A percentile compares a stretch with the other conserved stretches of the same genome.
Evolutionary conservation across 2,113 vertebrate species (phyloP).

Genomic region (Xenopus tropicalis): DNA sequence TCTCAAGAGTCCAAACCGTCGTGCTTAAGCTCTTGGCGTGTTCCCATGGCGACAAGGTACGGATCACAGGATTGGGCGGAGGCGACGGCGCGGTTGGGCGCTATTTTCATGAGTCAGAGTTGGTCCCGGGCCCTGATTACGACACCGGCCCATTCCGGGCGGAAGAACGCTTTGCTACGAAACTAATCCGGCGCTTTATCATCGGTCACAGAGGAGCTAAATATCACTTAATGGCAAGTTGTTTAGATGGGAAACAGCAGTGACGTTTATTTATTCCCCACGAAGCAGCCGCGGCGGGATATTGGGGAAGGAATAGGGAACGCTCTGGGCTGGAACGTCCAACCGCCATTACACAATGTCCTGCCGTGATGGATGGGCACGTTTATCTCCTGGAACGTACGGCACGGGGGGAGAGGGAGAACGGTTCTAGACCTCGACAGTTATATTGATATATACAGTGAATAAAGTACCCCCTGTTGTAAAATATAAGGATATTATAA

Average conservation of each 20-base stretch:
- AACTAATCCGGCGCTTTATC: conserved; percentile 5
- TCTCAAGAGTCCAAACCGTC: neutral
- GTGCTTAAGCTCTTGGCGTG: neutral
- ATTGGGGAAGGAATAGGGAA: too few relatives aligned
- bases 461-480: too few relatives aligned
- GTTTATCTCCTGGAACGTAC: too few relatives aligned
- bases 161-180: neutral
- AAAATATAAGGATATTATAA: too few relatives aligned
- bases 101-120: neutral
- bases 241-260: conserved; percentile 28
- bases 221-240: neutral
- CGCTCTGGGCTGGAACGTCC: too few relatives aligned
- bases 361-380: too few relatives aligned
- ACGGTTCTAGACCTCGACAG: too few relatives aligned
- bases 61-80: neutral
- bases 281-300: too few relatives aligned
- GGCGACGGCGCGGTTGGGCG: neutral
- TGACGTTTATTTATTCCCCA: too few relatives aligned
- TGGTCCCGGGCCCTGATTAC: neutral
- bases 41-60: neutral
- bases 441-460: too few relatives aligned
- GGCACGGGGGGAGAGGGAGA: too few relatives aligned
- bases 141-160: neutral
- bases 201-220: neutral
- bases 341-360: too few relatives aligned